Evolutionary conservation across 2,888 invertebrate genomes (phyloP), one percentile per base, ranked within the genome.

Genomic region (Listrodromus nycthemerus): DNA sequence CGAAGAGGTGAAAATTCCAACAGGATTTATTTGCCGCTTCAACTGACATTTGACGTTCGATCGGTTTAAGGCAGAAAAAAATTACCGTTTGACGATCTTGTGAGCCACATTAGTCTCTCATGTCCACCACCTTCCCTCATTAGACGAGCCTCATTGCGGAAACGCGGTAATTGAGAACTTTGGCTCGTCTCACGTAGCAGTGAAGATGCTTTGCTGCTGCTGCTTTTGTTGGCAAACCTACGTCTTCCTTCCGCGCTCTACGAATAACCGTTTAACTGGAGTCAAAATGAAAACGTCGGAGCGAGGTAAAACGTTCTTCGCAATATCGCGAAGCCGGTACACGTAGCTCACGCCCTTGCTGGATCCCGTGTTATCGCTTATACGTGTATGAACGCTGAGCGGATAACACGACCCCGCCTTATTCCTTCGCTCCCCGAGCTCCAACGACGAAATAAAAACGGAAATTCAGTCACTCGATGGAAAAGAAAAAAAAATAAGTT

Each of bases 281-380:
- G 67, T 37, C 52, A 41, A 77, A 77, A 83, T 77, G 71, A 80
- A 71, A 77, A 67, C 77, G 61, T 63, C 73, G 48, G 61, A 69
- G 58, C 45, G 37, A 67, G 41, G 10, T 71, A 76, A 75, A 69
- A 65, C 45, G 41, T 41, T 30, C 55, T 1, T 45, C 63, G 61
- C 61, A 77, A 77, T 80, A 82, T 77, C 80, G 66, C 67, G 45
- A 69, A 83, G 73, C 55, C 52, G 7, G 63, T 45, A 77, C 80
- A 80, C 73, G 73, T 77, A 66, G 37, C 52, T 78, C 37, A 19
- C 37, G 65, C 63, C 27, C 58, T 66, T 10, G 21, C 45, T n/a
- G 41, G 24, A 4, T 24, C 55, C 33, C 63, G 45, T 77, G 73
- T 61, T 83, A 69, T 73, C 79, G 61, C 61, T 55, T 10, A 79